Evolutionary conservation across 1,140 invertebrate species (phyloP), one percentile per base, ranked within the genome.

Genomic region (Teleogryllus occipitalis): DNA sequence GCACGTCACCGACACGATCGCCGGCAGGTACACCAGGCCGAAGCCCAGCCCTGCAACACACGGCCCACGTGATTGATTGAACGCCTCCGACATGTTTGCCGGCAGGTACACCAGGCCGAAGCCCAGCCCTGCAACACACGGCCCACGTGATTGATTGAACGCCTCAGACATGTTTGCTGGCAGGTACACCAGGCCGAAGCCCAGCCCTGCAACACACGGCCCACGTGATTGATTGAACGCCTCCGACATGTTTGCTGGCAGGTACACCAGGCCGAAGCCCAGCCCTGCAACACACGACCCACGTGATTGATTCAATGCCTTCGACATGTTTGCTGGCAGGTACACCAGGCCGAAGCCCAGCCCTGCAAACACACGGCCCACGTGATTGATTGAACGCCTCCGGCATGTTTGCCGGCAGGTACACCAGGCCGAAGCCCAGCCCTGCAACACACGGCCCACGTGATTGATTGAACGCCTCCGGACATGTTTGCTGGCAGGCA

Each of bases 161-260:
- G 96, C 97, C 8, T 98, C 97, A 84, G 94, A 96, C 46, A 98
- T 96, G 80, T 98, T 98, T 75, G 97, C 96, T 3, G 97, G 97
- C 47, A 98, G 88, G 85, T 98, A 98, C 81, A 98, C 97, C 81
- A 98, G 90, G 3, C 97, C 97, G 82, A 98, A 96, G 14, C 97
- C 97, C 47, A 98, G 87, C 18, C 97, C 97, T 93, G 84, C 10
- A 86, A 86, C 15, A 39, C 27, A 39, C 27, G 27, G 27, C 27
- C 27, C 27, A 39, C 27, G 27, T 5, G 27, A 39, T 39, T 39
- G 27, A n/a, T n/a, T n/a, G n/a, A n/a, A 94, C 7, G 96, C 97
- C 8, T 98, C 97, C 84, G 94, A 96, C 46, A 98, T 96, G 80
- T 98, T 98, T 75, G 97, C 96, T 3, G 97, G 97, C 47, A 98